Percentiles rank a stretch among this genome's conserved stretches.
phyloP scores from a whole-genome alignment of 1,140 invertebrate species.

The Papilio machaon region DNA sequence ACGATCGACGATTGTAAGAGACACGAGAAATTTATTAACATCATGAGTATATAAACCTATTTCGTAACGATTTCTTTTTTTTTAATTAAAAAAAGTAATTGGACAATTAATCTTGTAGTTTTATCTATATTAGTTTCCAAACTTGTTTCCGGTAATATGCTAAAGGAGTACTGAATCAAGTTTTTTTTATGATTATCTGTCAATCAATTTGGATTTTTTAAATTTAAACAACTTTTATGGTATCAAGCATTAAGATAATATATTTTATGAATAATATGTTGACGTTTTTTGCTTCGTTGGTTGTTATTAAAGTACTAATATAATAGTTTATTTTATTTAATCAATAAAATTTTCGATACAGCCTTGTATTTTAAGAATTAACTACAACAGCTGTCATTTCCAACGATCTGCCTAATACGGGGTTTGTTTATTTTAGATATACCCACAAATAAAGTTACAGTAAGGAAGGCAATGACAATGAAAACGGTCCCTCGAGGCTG shows the following conservation, averaged over 20 bases:
- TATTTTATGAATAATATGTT: background rate
- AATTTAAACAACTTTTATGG: slow-evolving; percentile 7
- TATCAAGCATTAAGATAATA: background rate
- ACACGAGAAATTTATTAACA: background rate
- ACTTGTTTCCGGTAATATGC: slow-evolving; percentile 30
- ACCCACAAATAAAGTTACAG: slow-evolving; percentile 27
- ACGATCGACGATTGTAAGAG: background rate
- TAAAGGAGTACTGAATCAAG: slow-evolving; percentile 5
- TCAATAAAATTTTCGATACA: background rate
- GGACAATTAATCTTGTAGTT: slow-evolving; percentile 27
- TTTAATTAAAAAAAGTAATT: slow-evolving; percentile 23
- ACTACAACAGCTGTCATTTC: background rate
- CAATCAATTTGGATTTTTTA: slow-evolving; percentile 27
- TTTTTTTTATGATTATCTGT: slow-evolving; percentile 27
- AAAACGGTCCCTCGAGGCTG: slow-evolving; percentile 25
- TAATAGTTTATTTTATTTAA: too few relatives aligned
- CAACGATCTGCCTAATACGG: background rate
- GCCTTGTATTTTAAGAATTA: background rate
- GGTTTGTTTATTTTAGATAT: slow-evolving; percentile 27
- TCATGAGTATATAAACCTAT: background rate
- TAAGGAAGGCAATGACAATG: slow-evolving; percentile 32
- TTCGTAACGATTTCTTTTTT: slow-evolving; percentile 13
- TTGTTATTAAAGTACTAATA: background rate
- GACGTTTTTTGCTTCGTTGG: background rate
- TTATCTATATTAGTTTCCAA: slow-evolving; percentile 32